A percentile compares a stretch with the other conserved stretches of the same genome.
Conservation (phyloP, 1,140 invertebrate genomes). For the Bombus sylvicola region DNA sequence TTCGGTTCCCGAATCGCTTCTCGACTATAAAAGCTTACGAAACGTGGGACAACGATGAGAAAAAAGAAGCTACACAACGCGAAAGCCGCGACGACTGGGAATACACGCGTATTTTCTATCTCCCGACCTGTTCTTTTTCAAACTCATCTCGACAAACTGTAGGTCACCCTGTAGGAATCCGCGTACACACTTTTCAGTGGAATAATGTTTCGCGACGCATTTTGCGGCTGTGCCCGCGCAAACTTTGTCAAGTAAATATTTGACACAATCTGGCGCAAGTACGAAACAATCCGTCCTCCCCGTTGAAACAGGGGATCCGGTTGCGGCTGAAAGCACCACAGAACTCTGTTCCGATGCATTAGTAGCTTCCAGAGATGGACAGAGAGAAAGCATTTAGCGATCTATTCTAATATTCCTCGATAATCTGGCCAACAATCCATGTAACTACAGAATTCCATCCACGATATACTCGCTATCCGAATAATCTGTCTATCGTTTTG, state of each 20-base stretch:
- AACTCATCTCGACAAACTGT: neutral
- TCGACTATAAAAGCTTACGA: neutral
- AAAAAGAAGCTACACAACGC: neutral
- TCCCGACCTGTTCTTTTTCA: neutral
- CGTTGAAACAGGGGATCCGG: neutral
- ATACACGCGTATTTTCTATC: neutral
- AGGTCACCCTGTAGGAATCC: neutral
- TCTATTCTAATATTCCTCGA: neutral
- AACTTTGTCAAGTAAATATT: conserved; percentile 20
- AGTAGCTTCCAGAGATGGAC: neutral
- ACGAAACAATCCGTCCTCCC: conserved; percentile 16
- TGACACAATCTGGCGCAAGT: neutral
- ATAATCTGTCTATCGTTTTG: neutral
- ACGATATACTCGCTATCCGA: neutral
- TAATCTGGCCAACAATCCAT: neutral
- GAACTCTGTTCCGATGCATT: conserved; percentile 4
- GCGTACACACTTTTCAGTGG: neutral
- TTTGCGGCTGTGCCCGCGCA: neutral
- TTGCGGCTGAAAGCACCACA: neutral
- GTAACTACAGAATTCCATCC: neutral
- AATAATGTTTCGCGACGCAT: conserved; percentile 18
- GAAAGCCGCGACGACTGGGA: neutral
- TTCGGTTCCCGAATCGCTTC: neutral
- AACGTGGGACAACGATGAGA: neutral
- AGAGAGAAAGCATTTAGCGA: neutral